Evolutionary conservation across 1,140 invertebrate genomes (phyloP).

Genomic region (Drosophila tani): DNA sequence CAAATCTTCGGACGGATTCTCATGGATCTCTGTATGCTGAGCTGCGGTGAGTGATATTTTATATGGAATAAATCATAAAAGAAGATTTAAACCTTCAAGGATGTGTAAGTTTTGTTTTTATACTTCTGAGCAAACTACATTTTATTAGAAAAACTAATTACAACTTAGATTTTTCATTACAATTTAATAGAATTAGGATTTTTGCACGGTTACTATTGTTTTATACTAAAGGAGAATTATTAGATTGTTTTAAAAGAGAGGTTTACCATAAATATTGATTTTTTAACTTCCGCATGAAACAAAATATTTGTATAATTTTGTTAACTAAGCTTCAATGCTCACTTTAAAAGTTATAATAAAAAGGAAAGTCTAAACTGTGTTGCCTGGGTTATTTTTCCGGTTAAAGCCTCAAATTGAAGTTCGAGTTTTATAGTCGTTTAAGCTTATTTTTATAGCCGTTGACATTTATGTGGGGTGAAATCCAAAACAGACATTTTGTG

Average conservation of each 20-base stretch:
- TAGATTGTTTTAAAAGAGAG: no score
- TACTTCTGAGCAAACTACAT: no score
- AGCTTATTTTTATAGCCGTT: background rate
- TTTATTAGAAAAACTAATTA: no score
- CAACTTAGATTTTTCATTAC: no score
- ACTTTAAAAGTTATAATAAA: background rate
- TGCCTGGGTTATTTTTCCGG: background rate
- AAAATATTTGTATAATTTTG: background rate
- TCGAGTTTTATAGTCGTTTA: background rate
- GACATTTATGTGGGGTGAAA: background rate
- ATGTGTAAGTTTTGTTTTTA: no score
- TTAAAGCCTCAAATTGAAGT: background rate
- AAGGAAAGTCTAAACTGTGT: background rate
- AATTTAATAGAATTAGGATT: no score
- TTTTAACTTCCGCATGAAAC: background rate
- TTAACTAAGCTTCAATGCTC: background rate
- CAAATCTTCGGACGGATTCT: conserved; percentile 63
- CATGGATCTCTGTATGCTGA: conserved; percentile 63
- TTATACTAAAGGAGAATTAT: no score
- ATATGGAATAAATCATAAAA: background rate
- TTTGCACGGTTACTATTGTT: no score
- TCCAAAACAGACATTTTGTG: conserved; percentile 4
- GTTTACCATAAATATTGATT: no score
- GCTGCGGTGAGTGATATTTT: conserved; percentile 64
- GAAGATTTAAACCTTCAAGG: background rate